Conservation (phyloP, 2,113 vertebrate species). For the Mastomys coucha region DNA sequence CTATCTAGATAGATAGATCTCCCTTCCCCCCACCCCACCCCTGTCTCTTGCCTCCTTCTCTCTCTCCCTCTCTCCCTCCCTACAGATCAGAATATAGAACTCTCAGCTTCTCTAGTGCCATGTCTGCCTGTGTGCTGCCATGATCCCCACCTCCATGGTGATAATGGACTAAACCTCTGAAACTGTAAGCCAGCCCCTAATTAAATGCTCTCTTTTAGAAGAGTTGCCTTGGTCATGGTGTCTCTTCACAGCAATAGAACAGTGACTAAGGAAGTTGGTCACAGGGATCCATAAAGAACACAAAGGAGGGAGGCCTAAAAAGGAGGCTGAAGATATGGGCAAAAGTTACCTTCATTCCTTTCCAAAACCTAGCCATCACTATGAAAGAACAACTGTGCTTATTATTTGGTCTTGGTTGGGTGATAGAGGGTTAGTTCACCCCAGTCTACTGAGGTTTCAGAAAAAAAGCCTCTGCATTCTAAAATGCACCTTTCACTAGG, state of each 20-base stretch:
- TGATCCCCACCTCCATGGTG: too few species aligned
- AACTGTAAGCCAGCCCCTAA: neutral
- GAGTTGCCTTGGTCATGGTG: neutral
- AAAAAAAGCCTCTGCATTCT: neutral
- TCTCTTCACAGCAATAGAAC: neutral
- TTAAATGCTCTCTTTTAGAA: neutral
- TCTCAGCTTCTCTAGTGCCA: neutral
- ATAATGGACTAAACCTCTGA: neutral
- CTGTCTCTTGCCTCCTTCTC: neutral
- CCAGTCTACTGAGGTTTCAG: neutral
- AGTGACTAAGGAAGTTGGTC: neutral
- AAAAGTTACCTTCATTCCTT: neutral
- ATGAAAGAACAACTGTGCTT: neutral
- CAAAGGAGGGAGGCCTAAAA: neutral
- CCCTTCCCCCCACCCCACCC: too few species aligned
- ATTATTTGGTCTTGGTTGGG: neutral
- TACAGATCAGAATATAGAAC: neutral
- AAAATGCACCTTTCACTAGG: neutral
- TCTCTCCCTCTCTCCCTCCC: neutral
- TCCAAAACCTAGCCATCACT: too few species aligned
- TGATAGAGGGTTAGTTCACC: neutral
- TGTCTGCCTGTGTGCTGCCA: neutral
- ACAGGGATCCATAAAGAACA: neutral
- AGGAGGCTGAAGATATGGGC: neutral
- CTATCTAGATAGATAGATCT: too few species aligned